Conservation (phyloP, 2,888 invertebrate species). For the Ornithoptera alexandrae region DNA sequence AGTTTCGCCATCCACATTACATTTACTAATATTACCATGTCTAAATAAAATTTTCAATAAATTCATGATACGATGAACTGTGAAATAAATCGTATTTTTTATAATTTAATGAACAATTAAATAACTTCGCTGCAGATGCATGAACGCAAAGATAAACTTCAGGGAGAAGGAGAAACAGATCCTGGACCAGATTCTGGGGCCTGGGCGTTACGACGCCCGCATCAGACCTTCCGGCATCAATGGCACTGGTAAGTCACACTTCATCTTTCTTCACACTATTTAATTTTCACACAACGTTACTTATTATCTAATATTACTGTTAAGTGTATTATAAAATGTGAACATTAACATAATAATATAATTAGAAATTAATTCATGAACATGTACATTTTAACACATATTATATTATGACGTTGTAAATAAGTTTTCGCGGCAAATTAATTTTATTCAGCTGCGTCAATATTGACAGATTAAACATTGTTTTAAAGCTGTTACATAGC, state of each 20-base stretch:
- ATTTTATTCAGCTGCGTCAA: not conserved
- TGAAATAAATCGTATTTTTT: too few species aligned
- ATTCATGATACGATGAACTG: too few species aligned
- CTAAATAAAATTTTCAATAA: too few species aligned
- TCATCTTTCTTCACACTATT: not conserved
- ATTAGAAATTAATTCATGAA: not conserved
- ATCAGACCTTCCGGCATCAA: constrained; percentile 96
- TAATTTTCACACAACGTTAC: not conserved
- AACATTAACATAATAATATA: not conserved
- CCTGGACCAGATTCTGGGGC: constrained; percentile 94
- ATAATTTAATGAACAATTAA: too few species aligned
- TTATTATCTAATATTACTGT: not conserved
- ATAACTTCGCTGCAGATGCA: constrained; percentile 79
- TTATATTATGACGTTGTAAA: not conserved
- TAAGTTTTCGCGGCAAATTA: not conserved
- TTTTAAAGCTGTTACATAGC: not conserved
- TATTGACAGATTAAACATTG: constrained; percentile 4
- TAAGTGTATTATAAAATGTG: not conserved
- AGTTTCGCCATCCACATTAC: too few species aligned
- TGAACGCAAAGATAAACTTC: constrained; percentile 92
- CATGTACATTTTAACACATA: not conserved
- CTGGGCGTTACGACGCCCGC: constrained; percentile 94
- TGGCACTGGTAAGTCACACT: constrained; percentile 90
- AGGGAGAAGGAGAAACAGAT: constrained; percentile 97
- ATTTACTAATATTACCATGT: too few species aligned